Percentiles rank a stretch among this genome's conserved stretches.
Evolutionary conservation across 30 jellyfish, hydroid and myxozoan species (phyloP).

Genomic region (Cassiopea andromeda): DNA sequence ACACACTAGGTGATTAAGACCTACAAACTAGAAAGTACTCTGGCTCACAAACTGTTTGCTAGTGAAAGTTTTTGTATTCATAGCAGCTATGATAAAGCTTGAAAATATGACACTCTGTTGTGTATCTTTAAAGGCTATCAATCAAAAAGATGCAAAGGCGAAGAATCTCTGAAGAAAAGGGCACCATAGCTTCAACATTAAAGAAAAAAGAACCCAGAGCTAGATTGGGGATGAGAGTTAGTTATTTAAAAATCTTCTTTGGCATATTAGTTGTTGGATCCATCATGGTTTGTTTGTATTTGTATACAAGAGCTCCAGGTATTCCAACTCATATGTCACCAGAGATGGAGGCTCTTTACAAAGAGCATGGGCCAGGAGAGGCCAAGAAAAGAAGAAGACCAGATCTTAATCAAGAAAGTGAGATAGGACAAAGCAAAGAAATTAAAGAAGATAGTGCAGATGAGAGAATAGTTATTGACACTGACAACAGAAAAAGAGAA

Average conservation of each 20-base stretch:
- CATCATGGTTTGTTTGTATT: conserved; percentile 13
- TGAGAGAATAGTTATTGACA: neutral
- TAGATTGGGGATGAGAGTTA: conserved; percentile 1
- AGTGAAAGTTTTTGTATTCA: too few species aligned
- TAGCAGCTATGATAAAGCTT: too few species aligned
- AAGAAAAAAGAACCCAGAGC: neutral
- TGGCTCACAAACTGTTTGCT: too few species aligned
- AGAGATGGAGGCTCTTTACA: conserved; percentile 50
- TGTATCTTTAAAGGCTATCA: neutral
- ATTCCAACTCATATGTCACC: conserved; percentile 51
- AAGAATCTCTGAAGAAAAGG: neutral
- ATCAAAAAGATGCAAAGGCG: neutral
- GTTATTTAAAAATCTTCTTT: conserved; percentile 10
- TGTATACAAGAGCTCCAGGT: conserved; percentile 31
- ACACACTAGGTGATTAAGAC: too few species aligned
- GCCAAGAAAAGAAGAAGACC: conserved; percentile 65
- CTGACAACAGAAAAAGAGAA: neutral
- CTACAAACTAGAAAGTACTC: too few species aligned
- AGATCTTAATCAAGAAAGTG: neutral
- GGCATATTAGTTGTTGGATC: neutral
- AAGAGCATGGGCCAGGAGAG: conserved; percentile 60
- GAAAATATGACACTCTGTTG: neutral
- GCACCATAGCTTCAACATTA: neutral
- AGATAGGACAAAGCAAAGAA: neutral
- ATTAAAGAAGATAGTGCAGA: neutral